phyloP scores from a whole-genome alignment of 2,888 invertebrate species.

The Pammene fasciana region DNA sequence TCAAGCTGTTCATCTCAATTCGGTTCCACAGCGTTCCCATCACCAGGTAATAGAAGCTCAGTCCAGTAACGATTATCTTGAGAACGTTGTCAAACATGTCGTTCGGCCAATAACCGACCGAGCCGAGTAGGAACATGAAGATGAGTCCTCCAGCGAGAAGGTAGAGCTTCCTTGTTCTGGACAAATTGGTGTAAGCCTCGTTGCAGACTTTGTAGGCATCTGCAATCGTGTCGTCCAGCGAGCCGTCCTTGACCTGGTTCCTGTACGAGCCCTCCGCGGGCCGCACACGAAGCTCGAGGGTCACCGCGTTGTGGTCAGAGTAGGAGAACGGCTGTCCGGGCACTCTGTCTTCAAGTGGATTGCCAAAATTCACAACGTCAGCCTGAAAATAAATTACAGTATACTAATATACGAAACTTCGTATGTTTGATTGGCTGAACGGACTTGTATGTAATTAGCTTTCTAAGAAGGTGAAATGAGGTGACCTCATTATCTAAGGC shows the following conservation, averaged over 20 bases:
- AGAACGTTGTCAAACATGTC: constrained; percentile 80
- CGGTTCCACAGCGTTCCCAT: constrained; percentile 93
- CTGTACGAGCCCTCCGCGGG: constrained; percentile 44
- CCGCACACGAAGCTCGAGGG: constrained; percentile 76
- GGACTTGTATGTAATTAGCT: too few relatives aligned
- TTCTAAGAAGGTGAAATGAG: too few relatives aligned
- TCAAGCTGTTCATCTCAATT: constrained; percentile 90
- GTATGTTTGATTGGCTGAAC: too few relatives aligned
- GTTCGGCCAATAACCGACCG: constrained; percentile 77
- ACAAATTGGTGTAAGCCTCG: constrained; percentile 79
- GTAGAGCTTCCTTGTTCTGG: constrained; percentile 80
- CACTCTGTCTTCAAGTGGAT: constrained; percentile 89
- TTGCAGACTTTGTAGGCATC: constrained; percentile 85
- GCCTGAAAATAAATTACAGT: constrained; percentile 54
- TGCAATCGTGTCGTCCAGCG: constrained; percentile 70
- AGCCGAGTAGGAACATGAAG: constrained; percentile 79
- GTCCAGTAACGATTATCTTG: constrained; percentile 85
- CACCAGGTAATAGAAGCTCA: constrained; percentile 87
- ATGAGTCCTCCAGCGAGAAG: constrained; percentile 76
- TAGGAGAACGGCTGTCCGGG: constrained; percentile 89
- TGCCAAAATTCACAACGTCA: constrained; percentile 79
- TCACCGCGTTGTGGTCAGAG: constrained; percentile 95
- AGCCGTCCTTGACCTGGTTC: constrained; percentile 48
- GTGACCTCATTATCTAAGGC: too few relatives aligned
- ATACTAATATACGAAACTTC: too few relatives aligned